phyloP scores from a whole-genome alignment of 2,797 vertebrate genomes.

The Phrynocephalus forsythii region DNA sequence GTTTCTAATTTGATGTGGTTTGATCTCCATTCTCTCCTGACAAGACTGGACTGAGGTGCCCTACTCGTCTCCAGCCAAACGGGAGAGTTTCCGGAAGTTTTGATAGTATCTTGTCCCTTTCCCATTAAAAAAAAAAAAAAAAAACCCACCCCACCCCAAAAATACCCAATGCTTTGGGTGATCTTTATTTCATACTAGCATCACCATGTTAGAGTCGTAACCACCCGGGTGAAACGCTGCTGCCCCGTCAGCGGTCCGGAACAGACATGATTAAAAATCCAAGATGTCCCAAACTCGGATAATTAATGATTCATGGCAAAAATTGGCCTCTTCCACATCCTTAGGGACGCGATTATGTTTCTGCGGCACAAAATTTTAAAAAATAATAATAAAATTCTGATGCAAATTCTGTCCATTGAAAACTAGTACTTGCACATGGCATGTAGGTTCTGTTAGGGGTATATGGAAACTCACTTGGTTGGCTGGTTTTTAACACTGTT shows the following conservation, averaged over 20 bases:
- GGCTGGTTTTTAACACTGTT: conserved; percentile 51
- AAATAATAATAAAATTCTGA: background rate
- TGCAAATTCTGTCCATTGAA: background rate
- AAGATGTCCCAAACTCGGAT: background rate
- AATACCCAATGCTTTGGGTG: background rate
- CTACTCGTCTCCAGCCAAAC: background rate
- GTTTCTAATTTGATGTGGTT: background rate
- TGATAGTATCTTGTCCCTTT: background rate
- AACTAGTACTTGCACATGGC: background rate
- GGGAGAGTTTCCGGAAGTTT: background rate
- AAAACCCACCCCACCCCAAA: too few relatives aligned
- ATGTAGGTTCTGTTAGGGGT: conserved; percentile 10
- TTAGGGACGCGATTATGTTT: too few relatives aligned
- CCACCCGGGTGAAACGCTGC: background rate
- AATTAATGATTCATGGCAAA: too few relatives aligned
- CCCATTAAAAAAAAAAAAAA: rapidly evolving
- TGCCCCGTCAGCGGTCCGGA: too few relatives aligned
- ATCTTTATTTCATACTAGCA: background rate
- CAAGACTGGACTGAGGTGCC: background rate
- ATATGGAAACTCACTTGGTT: conserved; percentile 45
- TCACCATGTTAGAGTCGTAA: background rate
- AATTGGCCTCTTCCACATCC: background rate
- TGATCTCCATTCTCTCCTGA: background rate
- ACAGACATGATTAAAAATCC: background rate
- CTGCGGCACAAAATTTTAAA: too few relatives aligned